Percentiles rank a stretch among this genome's conserved stretches.
Evolutionary conservation across 2,888 invertebrate species (phyloP).

Genomic region (Eledona agricola): DNA sequence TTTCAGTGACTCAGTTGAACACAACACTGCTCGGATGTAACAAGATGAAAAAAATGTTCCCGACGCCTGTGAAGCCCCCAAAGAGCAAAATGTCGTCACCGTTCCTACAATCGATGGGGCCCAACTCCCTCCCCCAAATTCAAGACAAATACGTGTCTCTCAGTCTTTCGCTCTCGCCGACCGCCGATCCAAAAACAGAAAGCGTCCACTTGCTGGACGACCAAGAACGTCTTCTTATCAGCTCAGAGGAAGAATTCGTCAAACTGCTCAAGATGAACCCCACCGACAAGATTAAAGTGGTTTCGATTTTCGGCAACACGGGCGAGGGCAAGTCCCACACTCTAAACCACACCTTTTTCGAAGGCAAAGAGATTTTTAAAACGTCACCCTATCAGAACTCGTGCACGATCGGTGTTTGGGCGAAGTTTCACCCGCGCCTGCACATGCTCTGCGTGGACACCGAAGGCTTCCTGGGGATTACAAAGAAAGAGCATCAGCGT

Average conservation of each 20-base stretch:
- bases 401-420: constrained; percentile 83
- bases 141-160: constrained; percentile 37
- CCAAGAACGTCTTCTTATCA: constrained; percentile 69
- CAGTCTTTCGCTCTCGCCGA: neutral
- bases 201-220: constrained; percentile 71
- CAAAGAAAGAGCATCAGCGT: constrained; percentile 69
- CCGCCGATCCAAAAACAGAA: constrained; percentile 25
- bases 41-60: constrained; percentile 6
- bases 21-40: constrained; percentile 24
- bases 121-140: too few relatives aligned
- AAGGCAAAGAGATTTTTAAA: constrained; percentile 70
- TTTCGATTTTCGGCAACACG: constrained; percentile 85
- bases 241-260: constrained; percentile 66
- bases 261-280: constrained; percentile 63
- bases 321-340: constrained; percentile 86
- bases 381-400: constrained; percentile 74
- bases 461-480: constrained; percentile 73
- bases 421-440: constrained; percentile 72
- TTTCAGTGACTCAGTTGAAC: constrained; percentile 51
- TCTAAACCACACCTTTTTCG: constrained; percentile 75
- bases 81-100: constrained; percentile 19
- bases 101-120: constrained; percentile 53
- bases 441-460: constrained; percentile 80
- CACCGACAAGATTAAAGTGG: constrained; percentile 74
- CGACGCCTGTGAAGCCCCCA: neutral